These are phyloP conservation scores for Fratercula arctica DNA, from an alignment of 2,797 vertebrate genomes.

Conservation along the genomic window DNA sequence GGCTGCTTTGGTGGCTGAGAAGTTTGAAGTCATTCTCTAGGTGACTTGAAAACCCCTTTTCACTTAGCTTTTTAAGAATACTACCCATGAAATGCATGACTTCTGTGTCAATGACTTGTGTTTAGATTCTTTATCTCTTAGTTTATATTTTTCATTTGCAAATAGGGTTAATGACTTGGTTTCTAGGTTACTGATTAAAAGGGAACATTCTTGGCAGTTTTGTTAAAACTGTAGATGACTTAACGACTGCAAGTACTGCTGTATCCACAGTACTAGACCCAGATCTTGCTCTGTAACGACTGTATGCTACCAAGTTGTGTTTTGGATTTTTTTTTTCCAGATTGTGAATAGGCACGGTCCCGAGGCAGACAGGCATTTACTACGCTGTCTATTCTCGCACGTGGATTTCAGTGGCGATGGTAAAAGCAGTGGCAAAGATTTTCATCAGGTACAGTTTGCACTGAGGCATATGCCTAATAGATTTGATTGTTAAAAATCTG, in stretches of 20 bases:
- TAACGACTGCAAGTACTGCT: background rate
- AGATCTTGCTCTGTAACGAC: background rate
- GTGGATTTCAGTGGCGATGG: conserved; percentile 99
- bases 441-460: conserved; percentile 92
- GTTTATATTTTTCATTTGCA: background rate
- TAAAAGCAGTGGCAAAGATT: conserved; percentile 99
- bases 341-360: conserved; percentile 99
- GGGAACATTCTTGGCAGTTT: background rate
- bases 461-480: background rate
- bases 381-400: conserved; percentile 99
- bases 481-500: background rate
- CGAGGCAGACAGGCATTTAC: conserved; percentile 99
- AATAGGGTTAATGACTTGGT: background rate
- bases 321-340: conserved; percentile 68
- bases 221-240: background rate
- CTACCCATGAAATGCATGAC: background rate
- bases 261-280: background rate
- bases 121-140: background rate
- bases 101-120: background rate
- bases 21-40: background rate
- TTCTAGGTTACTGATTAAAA: background rate
- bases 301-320: background rate
- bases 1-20: background rate
- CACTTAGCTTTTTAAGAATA: background rate
- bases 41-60: background rate